These are phyloP conservation scores for Scyliorhinus canicula DNA, from an alignment of 2,797 vertebrate species.

Conservation along the genomic window DNA sequence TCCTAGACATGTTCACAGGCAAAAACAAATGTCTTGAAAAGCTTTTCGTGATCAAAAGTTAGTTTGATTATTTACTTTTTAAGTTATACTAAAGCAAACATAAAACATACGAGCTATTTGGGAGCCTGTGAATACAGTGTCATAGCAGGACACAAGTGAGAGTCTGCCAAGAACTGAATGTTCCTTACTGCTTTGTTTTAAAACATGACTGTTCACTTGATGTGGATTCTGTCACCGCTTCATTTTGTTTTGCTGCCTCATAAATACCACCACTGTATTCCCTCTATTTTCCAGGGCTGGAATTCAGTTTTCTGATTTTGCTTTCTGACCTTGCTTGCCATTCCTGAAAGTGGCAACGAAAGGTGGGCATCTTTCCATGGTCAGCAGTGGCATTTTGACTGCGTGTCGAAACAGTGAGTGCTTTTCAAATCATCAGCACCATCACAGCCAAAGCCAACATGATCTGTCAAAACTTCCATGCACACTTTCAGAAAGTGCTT, in stretches of 20 bases:
- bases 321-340: neutral
- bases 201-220: neutral
- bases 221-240: neutral
- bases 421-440: neutral
- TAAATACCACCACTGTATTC: neutral
- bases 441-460: neutral
- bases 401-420: neutral
- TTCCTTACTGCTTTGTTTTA: constrained; percentile 2
- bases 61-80: neutral
- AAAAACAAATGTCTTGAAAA: neutral
- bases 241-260: neutral
- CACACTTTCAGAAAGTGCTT: neutral
- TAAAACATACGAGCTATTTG: neutral
- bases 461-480: neutral
- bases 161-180: constrained; percentile 16
- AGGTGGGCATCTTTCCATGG: neutral
- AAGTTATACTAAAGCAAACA: neutral
- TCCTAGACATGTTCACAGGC: neutral
- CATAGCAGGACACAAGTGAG: neutral
- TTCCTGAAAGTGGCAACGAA: neutral
- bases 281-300: neutral
- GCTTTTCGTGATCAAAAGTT: neutral
- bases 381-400: neutral
- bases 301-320: neutral
- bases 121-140: neutral